Evolutionary conservation across 2,888 invertebrate species (phyloP).

Genomic region (Lasioglossum oenotherae): DNA sequence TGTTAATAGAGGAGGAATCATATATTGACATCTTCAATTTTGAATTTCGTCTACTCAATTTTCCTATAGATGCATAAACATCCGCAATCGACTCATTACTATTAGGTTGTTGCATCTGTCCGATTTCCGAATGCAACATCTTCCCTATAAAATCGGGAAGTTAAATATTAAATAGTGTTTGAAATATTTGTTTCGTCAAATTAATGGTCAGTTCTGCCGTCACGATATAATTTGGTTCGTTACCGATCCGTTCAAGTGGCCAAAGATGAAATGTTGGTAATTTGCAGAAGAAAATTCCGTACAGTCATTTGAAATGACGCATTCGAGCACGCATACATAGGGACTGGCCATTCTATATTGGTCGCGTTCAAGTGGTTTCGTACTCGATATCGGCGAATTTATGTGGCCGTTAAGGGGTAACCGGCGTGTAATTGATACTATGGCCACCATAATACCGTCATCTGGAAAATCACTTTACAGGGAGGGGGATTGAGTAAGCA

Average conservation of each 20-base stretch:
- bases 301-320: background rate
- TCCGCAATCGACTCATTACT: no score
- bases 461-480: conserved; percentile 41
- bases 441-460: conserved; percentile 25
- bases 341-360: conserved; percentile 42
- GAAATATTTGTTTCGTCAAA: no score
- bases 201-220: no score
- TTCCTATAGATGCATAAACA: no score
- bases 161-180: no score
- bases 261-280: background rate
- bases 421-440: conserved; percentile 52
- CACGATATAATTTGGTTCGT: background rate
- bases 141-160: no score
- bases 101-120: no score
- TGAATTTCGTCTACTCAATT: no score
- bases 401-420: conserved; percentile 51
- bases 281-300: background rate
- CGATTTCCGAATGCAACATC: no score
- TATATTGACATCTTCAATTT: no score
- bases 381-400: conserved; percentile 49
- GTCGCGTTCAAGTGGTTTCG: conserved; percentile 41
- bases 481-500: background rate
- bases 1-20: no score
- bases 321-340: conserved; percentile 1
- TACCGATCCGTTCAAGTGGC: background rate